Base-by-base conservation (phyloP, 2,888 invertebrate species). In the Thecophora atra region DNA sequence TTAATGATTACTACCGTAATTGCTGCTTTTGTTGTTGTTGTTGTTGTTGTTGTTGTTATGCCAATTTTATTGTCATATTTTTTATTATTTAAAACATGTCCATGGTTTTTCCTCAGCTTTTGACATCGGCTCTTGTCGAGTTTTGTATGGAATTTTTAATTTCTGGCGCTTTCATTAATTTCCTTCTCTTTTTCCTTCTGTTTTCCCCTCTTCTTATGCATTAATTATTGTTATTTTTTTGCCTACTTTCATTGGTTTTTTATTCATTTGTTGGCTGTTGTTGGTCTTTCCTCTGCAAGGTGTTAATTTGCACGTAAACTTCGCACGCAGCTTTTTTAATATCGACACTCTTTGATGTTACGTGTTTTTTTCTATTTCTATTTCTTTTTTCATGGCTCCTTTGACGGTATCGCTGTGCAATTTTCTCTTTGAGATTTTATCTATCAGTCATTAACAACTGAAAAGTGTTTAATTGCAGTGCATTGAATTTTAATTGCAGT, bases 261-360 rank as follows among this genome's bases (percentile, higher is more conserved):
- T 44, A 68, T 60, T 63, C 51, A 17, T 13, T 52, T 51, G 67
- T 65, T 42, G 17, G 17, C 44, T 58, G 68, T 24, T 52, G 66
- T 64, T 47, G 47, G 63, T 62, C 71, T 66, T 73, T 24, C 77
- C 77, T 76, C 78, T 26, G 37, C 17, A 62, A 63, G 52, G 62
- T 70, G 62, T 52, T 70, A 70, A 70, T 52, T 63, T 70, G 70
- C 70, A 70, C 70, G 70, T 63, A 62, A 51, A 37, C 37, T 37
- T 37, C 52, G 70, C 63, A 19, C 62, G 47, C 26, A 24, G 3
- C 24, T 63, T 37, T 52, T 70, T 63, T 52, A 51, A 63, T 52
- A 63, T 63, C 63, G 63, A 52, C 63, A 52, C 51, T 21, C 51
- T 52, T 52, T 60, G 47, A 30, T 6, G 28, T 37, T 47, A 51